A percentile compares a stretch with the other conserved stretches of the same genome.
These are phyloP conservation scores for Anastatus disparis DNA, from an alignment of 1,140 invertebrate genomes.

Conservation along the genomic window DNA sequence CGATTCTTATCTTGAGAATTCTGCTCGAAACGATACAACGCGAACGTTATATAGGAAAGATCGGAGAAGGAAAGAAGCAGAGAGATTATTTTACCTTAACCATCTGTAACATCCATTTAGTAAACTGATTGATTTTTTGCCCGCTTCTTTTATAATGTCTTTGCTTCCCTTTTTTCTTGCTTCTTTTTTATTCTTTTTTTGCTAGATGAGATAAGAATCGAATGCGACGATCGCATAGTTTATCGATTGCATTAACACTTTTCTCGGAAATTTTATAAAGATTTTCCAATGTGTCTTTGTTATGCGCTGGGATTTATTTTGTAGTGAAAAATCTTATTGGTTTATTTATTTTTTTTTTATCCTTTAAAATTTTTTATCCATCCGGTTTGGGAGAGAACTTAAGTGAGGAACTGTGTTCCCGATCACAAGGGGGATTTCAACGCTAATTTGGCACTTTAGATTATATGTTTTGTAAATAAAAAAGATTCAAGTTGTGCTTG, in stretches of 20 bases:
- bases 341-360: too few relatives aligned
- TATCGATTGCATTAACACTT: not conserved
- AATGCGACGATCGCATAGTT: too few relatives aligned
- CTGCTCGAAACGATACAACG: not conserved
- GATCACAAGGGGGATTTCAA: not conserved
- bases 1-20: constrained; percentile 39
- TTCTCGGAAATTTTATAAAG: constrained; percentile 22
- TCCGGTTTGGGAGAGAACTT: not conserved
- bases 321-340: too few relatives aligned
- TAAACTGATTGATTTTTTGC: constrained; percentile 28
- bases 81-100: not conserved
- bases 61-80: not conserved
- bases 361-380: too few relatives aligned
- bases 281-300: too few relatives aligned
- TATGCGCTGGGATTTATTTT: too few relatives aligned
- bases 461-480: too few relatives aligned
- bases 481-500: too few relatives aligned
- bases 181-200: not conserved
- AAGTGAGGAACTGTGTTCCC: constrained; percentile 36
- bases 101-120: not conserved
- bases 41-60: too few relatives aligned
- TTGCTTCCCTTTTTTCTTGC: not conserved
- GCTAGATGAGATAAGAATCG: constrained; percentile 10
- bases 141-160: not conserved
- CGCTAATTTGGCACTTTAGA: constrained; percentile 39